Percentiles rank a stretch among this genome's conserved stretches.
Conservation (phyloP, 2,797 vertebrate genomes). For the Pogoniulus pusillus region DNA sequence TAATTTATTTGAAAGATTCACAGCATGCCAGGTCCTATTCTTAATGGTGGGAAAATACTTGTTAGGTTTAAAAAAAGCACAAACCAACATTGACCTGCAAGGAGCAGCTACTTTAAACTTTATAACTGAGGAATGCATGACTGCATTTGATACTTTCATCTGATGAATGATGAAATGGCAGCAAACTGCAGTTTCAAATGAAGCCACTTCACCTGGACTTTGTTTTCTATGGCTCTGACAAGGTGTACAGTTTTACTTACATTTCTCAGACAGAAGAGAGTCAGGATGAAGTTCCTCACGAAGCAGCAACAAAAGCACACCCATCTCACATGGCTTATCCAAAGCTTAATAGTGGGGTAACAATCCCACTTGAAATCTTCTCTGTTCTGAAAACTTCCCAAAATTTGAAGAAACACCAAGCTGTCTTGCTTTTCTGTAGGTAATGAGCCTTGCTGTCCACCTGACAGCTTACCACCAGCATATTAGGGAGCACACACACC, state of each 20-base stretch:
- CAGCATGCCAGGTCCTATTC: background rate
- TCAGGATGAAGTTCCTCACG: background rate
- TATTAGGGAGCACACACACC: background rate
- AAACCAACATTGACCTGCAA: background rate
- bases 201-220: background rate
- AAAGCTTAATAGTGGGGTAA: background rate
- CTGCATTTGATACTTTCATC: background rate
- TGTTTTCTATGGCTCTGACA: background rate
- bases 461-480: background rate
- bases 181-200: background rate
- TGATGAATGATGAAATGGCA: background rate
- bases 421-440: background rate
- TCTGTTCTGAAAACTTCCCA: background rate
- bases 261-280: background rate
- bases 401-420: background rate
- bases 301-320: background rate
- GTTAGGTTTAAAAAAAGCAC: background rate
- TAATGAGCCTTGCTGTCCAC: background rate
- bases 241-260: background rate
- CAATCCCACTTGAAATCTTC: background rate
- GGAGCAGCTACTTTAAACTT: background rate
- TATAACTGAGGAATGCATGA: background rate
- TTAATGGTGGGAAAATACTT: background rate
- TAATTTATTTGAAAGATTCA: background rate
- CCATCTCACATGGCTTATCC: accelerated